Percentiles rank a stretch among this genome's conserved stretches.
Conservation (phyloP, 2,888 invertebrate genomes). For the Hirudinaria manillensis region DNA sequence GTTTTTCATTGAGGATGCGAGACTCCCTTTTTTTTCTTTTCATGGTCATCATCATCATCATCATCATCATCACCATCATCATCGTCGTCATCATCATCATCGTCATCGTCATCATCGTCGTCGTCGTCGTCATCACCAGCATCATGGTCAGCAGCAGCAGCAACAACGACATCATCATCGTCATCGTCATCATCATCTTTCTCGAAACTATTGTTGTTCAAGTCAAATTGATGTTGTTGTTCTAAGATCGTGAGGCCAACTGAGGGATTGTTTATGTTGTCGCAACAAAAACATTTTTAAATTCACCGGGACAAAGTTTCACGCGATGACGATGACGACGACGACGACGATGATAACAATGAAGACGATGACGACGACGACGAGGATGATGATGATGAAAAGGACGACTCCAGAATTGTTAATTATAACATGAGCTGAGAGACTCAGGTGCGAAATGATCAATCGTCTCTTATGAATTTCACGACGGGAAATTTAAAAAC, state of each 20-base stretch:
- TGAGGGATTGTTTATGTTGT: too few relatives aligned
- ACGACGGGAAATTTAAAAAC: too few relatives aligned
- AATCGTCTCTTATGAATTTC: too few relatives aligned
- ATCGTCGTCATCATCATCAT: conserved; percentile 26
- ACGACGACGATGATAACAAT: conserved; percentile 26
- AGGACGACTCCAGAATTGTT: background rate
- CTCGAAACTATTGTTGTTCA: background rate
- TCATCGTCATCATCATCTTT: conserved; percentile 23
- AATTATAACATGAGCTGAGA: background rate
- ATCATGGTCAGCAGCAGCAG: conserved; percentile 31
- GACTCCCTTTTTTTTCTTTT: background rate
- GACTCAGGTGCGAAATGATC: too few relatives aligned
- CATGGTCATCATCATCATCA: conserved; percentile 26
- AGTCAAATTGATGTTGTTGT: background rate
- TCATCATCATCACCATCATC: conserved; percentile 28
- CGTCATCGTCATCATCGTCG: conserved; percentile 29
- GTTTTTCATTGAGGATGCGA: too few relatives aligned
- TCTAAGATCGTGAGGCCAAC: background rate
- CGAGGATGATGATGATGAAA: conserved; percentile 31
- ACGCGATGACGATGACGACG: conserved; percentile 31
- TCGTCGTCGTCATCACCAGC: conserved; percentile 31
- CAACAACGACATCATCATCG: conserved; percentile 31
- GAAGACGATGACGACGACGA: conserved; percentile 30
- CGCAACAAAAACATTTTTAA: background rate
- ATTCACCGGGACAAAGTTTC: background rate